These are phyloP conservation scores for Manis crassicaudata DNA, from an alignment of 2,797 vertebrate species.

Conservation along the genomic window DNA sequence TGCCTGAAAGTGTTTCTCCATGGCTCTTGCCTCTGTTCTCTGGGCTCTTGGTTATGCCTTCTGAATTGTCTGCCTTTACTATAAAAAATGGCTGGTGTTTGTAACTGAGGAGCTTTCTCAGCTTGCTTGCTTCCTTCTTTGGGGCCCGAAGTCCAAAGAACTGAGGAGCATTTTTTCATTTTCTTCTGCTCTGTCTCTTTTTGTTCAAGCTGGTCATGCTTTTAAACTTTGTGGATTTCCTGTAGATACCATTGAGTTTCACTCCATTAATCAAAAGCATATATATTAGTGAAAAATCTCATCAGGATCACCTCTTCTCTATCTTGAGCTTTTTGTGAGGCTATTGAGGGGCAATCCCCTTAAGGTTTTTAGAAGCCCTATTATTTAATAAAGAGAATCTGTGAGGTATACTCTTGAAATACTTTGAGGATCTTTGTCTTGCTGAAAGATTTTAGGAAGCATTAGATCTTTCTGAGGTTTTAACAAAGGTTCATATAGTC, in stretches of 20 bases:
- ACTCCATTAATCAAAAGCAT: background rate
- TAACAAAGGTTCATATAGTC: background rate
- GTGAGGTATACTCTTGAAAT: background rate
- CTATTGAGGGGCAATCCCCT: background rate
- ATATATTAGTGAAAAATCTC: background rate
- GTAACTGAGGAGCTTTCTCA: background rate
- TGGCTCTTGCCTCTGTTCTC: background rate
- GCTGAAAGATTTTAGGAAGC: constrained; percentile 14
- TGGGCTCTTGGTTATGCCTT: background rate
- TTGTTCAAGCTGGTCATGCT: background rate
- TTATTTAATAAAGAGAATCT: background rate
- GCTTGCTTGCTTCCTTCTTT: background rate
- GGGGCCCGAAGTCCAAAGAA: background rate
- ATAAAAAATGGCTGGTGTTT: background rate
- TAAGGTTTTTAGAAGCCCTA: background rate
- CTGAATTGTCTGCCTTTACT: background rate
- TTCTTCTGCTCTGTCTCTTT: background rate
- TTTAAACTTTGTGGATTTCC: background rate
- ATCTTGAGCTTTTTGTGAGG: background rate
- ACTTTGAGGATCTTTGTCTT: background rate
- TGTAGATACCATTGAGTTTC: background rate
- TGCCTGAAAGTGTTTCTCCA: background rate
- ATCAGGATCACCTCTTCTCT: background rate
- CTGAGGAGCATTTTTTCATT: background rate
- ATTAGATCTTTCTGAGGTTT: constrained; percentile 12